These are phyloP conservation scores for Hemitrygon akajei DNA, from an alignment of 2,797 vertebrate species.

Conservation along the genomic window DNA sequence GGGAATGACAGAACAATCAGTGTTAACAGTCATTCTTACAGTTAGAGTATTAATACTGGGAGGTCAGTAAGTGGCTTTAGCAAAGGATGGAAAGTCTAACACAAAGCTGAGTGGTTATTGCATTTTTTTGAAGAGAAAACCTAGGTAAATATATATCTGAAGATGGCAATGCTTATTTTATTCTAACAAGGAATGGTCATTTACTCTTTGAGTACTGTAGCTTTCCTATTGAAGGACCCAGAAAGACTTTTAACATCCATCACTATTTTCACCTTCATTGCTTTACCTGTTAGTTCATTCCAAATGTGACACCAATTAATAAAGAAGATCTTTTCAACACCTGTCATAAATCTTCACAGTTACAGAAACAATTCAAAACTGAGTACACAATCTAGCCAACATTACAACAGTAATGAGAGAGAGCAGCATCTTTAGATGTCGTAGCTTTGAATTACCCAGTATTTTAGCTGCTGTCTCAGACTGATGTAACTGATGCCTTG, in stretches of 20 bases:
- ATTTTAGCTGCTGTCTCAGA: background rate
- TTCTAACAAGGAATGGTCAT: background rate
- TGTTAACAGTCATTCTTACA: background rate
- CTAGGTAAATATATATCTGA: background rate
- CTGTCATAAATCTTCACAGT: background rate
- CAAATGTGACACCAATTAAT: background rate
- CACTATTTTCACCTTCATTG: background rate
- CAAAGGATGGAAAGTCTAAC: background rate
- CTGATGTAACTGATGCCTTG: background rate
- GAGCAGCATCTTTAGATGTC: background rate
- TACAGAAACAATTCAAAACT: background rate
- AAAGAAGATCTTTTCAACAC: background rate
- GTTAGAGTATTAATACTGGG: background rate
- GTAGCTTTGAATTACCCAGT: background rate
- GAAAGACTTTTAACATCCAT: background rate
- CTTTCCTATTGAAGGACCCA: background rate
- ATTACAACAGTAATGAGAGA: background rate
- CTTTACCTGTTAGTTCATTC: background rate
- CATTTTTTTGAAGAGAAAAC: background rate
- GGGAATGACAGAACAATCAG: background rate
- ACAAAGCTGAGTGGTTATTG: too few species aligned
- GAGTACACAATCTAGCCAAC: background rate
- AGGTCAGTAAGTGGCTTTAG: background rate
- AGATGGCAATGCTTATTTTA: background rate
- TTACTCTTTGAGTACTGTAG: background rate